A percentile compares a stretch with the other conserved stretches of the same genome.
Conservation (phyloP, 2,113 vertebrate genomes). For the Erythrolamprus reginae region DNA sequence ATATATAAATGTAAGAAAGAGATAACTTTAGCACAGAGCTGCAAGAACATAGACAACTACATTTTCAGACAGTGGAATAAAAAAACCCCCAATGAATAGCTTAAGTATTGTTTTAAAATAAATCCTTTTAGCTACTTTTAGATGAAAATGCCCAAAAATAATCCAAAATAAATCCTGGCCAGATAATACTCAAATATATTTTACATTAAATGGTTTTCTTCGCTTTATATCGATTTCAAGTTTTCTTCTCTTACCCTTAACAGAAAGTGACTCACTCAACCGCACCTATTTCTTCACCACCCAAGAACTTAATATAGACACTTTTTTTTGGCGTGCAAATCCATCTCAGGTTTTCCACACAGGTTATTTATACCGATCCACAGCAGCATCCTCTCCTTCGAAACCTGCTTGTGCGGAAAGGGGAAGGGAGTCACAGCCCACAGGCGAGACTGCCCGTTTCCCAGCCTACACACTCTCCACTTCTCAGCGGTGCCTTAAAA, state of each 20-base stretch:
- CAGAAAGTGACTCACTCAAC: not conserved
- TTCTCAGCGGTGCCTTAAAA: not conserved
- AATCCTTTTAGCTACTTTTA: not conserved
- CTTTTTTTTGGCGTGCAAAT: not conserved
- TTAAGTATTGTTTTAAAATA: not conserved
- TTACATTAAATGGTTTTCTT: not conserved
- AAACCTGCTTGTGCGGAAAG: not conserved
- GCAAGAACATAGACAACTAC: not conserved
- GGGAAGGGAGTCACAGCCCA: not conserved
- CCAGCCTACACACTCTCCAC: not conserved
- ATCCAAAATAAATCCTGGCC: not conserved
- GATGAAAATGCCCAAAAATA: not conserved
- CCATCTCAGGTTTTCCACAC: not conserved
- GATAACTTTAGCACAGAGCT: not conserved
- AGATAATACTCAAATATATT: not conserved
- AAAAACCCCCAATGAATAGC: not conserved
- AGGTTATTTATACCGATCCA: not conserved
- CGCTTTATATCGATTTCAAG: not conserved
- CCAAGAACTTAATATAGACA: not conserved
- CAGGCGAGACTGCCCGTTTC: not conserved
- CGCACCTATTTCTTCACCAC: not conserved
- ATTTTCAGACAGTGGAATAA: not conserved
- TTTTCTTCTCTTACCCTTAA: not conserved
- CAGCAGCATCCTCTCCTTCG: not conserved
- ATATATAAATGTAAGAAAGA: not conserved